Percentiles rank a stretch among this genome's conserved stretches.
These are phyloP conservation scores for Phrynocephalus vlangalii DNA, from an alignment of 2,797 vertebrate species.

Conservation along the genomic window DNA sequence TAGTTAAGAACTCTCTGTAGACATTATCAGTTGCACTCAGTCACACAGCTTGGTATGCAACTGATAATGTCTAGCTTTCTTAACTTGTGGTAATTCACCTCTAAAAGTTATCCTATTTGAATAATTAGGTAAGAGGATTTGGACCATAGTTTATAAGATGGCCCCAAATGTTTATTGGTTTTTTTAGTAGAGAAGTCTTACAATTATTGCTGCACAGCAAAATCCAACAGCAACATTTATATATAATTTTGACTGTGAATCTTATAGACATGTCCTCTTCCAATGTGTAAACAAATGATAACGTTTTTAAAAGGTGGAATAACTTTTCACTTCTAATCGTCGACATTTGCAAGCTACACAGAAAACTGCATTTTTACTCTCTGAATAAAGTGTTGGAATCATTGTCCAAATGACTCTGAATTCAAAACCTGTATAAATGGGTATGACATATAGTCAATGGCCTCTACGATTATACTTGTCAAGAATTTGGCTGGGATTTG, in stretches of 20 bases:
- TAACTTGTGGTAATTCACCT: too few relatives aligned
- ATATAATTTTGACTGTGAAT: conserved; percentile 6
- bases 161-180: too few relatives aligned
- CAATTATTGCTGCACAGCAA: background rate
- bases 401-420: background rate
- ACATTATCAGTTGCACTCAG: too few relatives aligned
- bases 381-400: background rate
- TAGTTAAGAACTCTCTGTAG: too few relatives aligned
- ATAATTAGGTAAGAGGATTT: too few relatives aligned
- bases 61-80: too few relatives aligned
- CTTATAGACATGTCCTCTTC: background rate
- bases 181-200: conserved; percentile 1
- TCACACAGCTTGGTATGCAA: too few relatives aligned
- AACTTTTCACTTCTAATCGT: background rate
- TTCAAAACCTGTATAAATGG: background rate
- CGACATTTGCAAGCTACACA: background rate
- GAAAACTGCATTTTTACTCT: conserved; percentile 10
- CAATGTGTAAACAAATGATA: background rate
- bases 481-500: background rate
- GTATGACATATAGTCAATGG: background rate
- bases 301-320: background rate
- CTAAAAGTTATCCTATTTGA: too few relatives aligned
- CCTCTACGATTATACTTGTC: conserved; percentile 8
- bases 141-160: too few relatives aligned
- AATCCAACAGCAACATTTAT: background rate